phyloP scores from a whole-genome alignment of 1,140 invertebrate genomes.

The Muscidifurax raptorellus region DNA sequence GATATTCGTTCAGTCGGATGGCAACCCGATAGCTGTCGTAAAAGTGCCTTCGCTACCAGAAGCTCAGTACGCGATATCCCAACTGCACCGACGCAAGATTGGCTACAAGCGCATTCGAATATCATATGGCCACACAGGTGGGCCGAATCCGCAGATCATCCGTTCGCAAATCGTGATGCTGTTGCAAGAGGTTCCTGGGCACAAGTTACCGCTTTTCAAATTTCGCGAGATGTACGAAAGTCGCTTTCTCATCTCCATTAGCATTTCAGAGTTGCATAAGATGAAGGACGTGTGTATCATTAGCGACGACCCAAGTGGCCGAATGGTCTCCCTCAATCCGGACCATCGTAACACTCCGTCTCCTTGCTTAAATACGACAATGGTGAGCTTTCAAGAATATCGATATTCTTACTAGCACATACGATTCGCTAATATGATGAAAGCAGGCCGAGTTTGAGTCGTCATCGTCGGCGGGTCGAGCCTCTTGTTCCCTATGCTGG shows the following conservation, averaged over 20 bases:
- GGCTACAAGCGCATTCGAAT: constrained; percentile 90
- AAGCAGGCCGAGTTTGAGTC: constrained; percentile 65
- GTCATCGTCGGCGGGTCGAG: constrained; percentile 63
- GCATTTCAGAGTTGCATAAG: constrained; percentile 88
- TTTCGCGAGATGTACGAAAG: constrained; percentile 91
- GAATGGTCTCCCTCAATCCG: constrained; percentile 81
- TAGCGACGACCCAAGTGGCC: constrained; percentile 81
- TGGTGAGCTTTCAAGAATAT: constrained; percentile 33
- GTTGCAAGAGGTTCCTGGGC: constrained; percentile 84
- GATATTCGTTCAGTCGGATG: constrained; percentile 82
- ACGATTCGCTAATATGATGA: constrained; percentile 36
- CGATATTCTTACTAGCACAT: neutral
- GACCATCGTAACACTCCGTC: constrained; percentile 78
- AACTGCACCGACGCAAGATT: constrained; percentile 88
- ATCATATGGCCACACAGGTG: constrained; percentile 81
- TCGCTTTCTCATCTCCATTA: constrained; percentile 86
- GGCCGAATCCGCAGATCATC: constrained; percentile 81
- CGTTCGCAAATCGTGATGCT: constrained; percentile 80
- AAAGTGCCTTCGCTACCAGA: constrained; percentile 81
- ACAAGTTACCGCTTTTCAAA: constrained; percentile 88
- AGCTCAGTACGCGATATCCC: constrained; percentile 89
- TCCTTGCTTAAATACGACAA: constrained; percentile 69
- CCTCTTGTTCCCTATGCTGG: constrained; percentile 62
- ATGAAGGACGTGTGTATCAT: constrained; percentile 87
- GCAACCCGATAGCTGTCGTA: constrained; percentile 81